Conservation (phyloP, 1,140 invertebrate species). For the Camponotus floridanus region DNA sequence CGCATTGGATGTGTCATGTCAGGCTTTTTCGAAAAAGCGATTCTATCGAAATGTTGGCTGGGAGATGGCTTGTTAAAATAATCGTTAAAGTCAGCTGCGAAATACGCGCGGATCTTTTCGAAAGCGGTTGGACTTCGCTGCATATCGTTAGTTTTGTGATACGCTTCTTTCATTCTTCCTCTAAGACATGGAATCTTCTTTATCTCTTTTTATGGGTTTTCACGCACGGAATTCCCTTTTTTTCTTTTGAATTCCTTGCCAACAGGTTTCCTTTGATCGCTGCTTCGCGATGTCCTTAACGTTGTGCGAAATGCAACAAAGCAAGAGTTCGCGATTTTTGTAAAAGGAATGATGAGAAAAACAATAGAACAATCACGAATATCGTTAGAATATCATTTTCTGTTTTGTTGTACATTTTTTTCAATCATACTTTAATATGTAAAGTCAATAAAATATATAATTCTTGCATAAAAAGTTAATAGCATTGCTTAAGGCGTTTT, state of each 20-base stretch:
- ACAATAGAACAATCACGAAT: background rate
- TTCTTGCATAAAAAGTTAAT: background rate
- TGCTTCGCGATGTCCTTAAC: conserved; percentile 5
- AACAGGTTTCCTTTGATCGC: conserved; percentile 63
- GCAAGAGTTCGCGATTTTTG: conserved; percentile 15
- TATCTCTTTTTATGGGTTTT: conserved; percentile 47
- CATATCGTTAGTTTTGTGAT: conserved; percentile 26
- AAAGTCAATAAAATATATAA: background rate
- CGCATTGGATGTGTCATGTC: conserved; percentile 57
- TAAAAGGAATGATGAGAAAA: background rate
- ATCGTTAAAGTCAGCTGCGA: conserved; percentile 16
- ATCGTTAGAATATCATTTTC: conserved; percentile 1
- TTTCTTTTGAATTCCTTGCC: conserved; percentile 64
- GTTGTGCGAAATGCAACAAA: conserved; percentile 29
- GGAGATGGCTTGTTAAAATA: conserved; percentile 35
- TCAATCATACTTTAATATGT: background rate
- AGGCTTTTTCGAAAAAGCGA: conserved; percentile 57
- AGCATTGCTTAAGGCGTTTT: conserved; percentile 1
- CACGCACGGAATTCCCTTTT: conserved; percentile 35
- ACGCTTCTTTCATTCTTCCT: conserved; percentile 36
- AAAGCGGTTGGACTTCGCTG: conserved; percentile 7
- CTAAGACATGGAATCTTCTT: conserved; percentile 35
- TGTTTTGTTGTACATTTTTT: conserved; percentile 7
- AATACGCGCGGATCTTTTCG: conserved; percentile 2
- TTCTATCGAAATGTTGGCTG: conserved; percentile 47